Percentiles rank a stretch among this genome's conserved stretches.
These are phyloP conservation scores for Chloroclystis v-ata DNA, from an alignment of 2,888 invertebrate species.

Conservation along the genomic window DNA sequence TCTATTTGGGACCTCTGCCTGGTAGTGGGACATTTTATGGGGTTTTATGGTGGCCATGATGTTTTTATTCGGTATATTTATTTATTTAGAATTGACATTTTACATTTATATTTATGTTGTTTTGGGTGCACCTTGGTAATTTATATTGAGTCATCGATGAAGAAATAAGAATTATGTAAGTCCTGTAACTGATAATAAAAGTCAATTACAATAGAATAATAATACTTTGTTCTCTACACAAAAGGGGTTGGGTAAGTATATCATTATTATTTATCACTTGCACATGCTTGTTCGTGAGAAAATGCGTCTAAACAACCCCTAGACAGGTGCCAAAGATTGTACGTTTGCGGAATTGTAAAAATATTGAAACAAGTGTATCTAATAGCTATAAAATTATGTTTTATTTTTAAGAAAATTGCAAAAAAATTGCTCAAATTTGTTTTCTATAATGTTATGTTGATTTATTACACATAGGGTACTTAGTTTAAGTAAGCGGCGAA, in stretches of 20 bases:
- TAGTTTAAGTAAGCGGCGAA: too few species aligned
- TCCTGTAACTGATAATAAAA: background rate
- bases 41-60: too few species aligned
- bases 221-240: background rate
- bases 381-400: constrained; percentile 1
- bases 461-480: too few species aligned
- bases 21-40: too few species aligned
- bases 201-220: constrained; percentile 5
- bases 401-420: too few species aligned
- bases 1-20: too few species aligned
- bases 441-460: too few species aligned
- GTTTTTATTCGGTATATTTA: too few species aligned
- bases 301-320: constrained; percentile 18
- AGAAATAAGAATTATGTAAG: background rate
- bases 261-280: constrained; percentile 10
- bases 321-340: constrained; percentile 20
- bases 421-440: too few species aligned
- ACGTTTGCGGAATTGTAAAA: constrained; percentile 13
- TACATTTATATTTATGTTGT: too few species aligned
- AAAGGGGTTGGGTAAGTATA: constrained; percentile 4
- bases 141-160: background rate
- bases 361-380: constrained; percentile 9
- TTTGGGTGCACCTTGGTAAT: too few species aligned
- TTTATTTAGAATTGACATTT: too few species aligned
- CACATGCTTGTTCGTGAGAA: constrained; percentile 15